Conservation (phyloP, 2,113 vertebrate species). For the Microcebus tavaratra region DNA sequence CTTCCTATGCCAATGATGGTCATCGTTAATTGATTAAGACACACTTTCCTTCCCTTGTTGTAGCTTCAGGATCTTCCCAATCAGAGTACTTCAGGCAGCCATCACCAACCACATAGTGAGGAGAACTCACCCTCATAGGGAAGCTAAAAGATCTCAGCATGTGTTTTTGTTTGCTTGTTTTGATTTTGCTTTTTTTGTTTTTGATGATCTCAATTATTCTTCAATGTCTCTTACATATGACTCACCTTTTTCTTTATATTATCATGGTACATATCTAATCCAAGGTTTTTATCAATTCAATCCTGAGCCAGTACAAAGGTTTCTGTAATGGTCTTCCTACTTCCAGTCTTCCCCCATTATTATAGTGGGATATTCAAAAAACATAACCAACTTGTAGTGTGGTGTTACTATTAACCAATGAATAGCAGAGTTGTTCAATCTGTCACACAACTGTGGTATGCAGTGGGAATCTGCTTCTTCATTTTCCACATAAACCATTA, state of each 20-base stretch:
- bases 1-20: not conserved
- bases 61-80: not conserved
- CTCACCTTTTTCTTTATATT: not conserved
- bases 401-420: no score
- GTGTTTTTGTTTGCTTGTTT: not conserved
- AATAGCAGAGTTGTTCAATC: no score
- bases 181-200: not conserved
- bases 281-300: not conserved
- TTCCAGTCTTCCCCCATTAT: not conserved
- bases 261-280: not conserved
- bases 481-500: no score
- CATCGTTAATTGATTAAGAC: not conserved
- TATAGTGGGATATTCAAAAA: not conserved
- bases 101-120: not conserved
- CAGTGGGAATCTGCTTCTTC: no score
- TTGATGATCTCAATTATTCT: not conserved
- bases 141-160: not conserved
- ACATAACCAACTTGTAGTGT: no score
- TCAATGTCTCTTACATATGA: not conserved
- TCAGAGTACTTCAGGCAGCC: not conserved
- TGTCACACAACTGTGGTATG: no score
- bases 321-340: not conserved
- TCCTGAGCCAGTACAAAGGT: not conserved
- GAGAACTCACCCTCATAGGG: not conserved
- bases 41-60: not conserved